Percentiles rank a stretch among this genome's conserved stretches.
Conservation (phyloP, 2,113 vertebrate genomes). For the Dolichotis patagonum region DNA sequence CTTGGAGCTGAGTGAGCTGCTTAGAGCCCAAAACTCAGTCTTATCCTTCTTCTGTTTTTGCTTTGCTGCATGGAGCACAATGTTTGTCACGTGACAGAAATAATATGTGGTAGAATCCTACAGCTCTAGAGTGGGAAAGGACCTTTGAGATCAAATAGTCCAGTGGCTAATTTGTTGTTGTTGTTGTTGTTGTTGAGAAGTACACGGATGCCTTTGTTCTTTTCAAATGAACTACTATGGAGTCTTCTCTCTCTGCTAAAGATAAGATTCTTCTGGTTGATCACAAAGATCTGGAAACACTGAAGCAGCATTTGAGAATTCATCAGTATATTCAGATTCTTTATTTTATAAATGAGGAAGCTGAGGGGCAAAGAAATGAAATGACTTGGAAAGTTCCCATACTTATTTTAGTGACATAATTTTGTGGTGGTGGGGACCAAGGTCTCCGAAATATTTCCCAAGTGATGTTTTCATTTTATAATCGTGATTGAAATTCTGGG, state of each 20-base stretch:
- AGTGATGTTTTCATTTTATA: neutral
- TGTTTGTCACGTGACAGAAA: neutral
- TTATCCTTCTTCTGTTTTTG: neutral
- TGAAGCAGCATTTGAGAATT: neutral
- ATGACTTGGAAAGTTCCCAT: neutral
- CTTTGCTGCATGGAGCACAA: neutral
- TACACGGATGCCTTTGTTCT: slow-evolving; percentile 1
- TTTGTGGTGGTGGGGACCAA: neutral
- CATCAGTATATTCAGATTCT: neutral
- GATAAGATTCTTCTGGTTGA: neutral
- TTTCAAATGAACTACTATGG: slow-evolving; percentile 19
- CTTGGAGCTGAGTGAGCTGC: neutral
- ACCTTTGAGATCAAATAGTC: neutral
- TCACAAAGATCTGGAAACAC: neutral
- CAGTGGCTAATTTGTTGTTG: neutral
- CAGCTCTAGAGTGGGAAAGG: neutral
- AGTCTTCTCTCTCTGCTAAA: neutral
- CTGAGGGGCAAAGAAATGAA: neutral
- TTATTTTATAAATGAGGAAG: neutral
- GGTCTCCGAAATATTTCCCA: neutral
- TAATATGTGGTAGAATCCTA: neutral
- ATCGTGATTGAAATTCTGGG: neutral
- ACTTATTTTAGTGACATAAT: neutral
- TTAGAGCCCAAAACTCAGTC: neutral
- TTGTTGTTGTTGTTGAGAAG: slow-evolving; percentile 38